Evolutionary conservation across 2,888 invertebrate species (phyloP).

Genomic region (Pseudeuparius sepicola): DNA sequence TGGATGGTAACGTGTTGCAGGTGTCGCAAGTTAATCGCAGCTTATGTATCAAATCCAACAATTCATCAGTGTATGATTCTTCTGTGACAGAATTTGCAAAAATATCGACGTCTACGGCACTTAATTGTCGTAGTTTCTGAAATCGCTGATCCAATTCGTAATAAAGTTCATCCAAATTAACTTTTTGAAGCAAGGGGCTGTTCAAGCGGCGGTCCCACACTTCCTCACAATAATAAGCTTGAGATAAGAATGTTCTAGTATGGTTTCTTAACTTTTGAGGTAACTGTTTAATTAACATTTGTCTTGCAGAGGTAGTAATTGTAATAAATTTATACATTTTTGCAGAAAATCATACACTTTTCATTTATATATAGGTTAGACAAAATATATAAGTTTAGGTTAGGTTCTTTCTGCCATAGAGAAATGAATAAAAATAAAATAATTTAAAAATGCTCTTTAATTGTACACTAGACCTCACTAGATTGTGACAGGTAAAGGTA

Average conservation of each 20-base stretch:
- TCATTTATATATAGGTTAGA: too few relatives aligned
- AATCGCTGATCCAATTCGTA: constrained; percentile 59
- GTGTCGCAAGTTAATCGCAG: constrained; percentile 65
- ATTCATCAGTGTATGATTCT: constrained; percentile 54
- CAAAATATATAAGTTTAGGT: too few relatives aligned
- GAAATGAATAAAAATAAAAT: too few relatives aligned
- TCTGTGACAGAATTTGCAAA: constrained; percentile 60
- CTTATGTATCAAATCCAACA: constrained; percentile 61
- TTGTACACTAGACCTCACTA: too few relatives aligned
- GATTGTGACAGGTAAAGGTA: too few relatives aligned
- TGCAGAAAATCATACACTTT: too few relatives aligned
- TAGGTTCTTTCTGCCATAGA: too few relatives aligned
- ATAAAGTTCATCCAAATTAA: constrained; percentile 60
- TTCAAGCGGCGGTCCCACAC: constrained; percentile 58
- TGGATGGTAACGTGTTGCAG: constrained; percentile 62
- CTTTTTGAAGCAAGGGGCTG: constrained; percentile 47
- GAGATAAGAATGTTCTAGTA: constrained; percentile 52
- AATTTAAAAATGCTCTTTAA: too few relatives aligned
- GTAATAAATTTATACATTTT: too few relatives aligned
- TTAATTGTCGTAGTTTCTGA: constrained; percentile 50
- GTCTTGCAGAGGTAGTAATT: too few relatives aligned
- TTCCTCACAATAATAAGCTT: constrained; percentile 60
- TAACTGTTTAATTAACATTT: not conserved
- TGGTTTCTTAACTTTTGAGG: constrained; percentile 6
- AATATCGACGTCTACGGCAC: constrained; percentile 74